These are phyloP conservation scores for Lysiphlebus fabarum DNA, from an alignment of 1,140 invertebrate genomes.

Conservation along the genomic window DNA sequence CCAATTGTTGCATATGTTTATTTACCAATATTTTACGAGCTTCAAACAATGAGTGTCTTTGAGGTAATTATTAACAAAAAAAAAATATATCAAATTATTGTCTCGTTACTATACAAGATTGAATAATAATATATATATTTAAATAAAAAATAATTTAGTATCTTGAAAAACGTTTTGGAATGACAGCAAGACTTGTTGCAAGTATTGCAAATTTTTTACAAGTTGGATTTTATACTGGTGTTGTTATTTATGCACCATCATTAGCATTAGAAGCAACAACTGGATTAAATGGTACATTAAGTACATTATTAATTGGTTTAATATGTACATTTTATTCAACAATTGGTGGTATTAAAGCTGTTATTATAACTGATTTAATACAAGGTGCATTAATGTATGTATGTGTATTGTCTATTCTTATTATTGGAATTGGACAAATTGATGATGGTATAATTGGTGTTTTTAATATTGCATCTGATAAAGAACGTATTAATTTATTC, in stretches of 20 bases:
- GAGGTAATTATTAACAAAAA: constrained; percentile 60
- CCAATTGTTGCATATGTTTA: constrained; percentile 77
- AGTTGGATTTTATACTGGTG: constrained; percentile 87
- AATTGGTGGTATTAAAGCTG: constrained; percentile 87
- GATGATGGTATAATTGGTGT: constrained; percentile 63
- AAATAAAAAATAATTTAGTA: constrained; percentile 58
- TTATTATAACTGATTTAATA: constrained; percentile 82
- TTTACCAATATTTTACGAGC: constrained; percentile 86
- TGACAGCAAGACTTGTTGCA: constrained; percentile 63
- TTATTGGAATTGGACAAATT: constrained; percentile 62
- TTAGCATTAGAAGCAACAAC: constrained; percentile 87
- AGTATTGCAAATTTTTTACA: constrained; percentile 76
- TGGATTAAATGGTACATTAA: constrained; percentile 68
- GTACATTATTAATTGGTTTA: constrained; percentile 73
- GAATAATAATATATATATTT: background rate
- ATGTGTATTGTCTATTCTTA: constrained; percentile 51
- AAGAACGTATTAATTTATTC: constrained; percentile 43
- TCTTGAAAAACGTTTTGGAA: constrained; percentile 77
- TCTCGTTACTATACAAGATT: too few relatives aligned
- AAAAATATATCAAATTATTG: background rate
- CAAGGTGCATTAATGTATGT: constrained; percentile 75
- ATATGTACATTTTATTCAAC: constrained; percentile 89
- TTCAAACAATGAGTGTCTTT: constrained; percentile 83
- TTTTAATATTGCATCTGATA: constrained; percentile 63
- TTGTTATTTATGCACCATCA: constrained; percentile 90